Evolutionary conservation across 2,797 vertebrate genomes (phyloP).

Genomic region (Gallirallus australis): DNA sequence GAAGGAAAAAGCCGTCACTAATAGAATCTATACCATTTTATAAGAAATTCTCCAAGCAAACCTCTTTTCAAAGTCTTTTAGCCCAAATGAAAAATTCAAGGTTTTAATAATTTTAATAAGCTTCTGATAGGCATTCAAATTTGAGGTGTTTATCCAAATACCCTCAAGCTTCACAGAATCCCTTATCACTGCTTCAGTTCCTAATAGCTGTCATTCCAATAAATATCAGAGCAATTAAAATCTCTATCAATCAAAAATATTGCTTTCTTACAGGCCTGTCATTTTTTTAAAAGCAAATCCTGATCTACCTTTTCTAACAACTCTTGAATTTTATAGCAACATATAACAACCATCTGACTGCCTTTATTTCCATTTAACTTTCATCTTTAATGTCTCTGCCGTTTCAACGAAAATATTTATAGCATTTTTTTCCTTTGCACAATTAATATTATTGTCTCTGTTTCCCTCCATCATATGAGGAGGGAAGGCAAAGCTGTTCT

Average conservation of each 20-base stretch:
- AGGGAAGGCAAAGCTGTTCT: neutral
- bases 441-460: slow-evolving; percentile 56
- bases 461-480: neutral
- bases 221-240: slow-evolving; percentile 68
- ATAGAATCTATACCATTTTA: neutral
- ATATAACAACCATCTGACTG: slow-evolving; percentile 82
- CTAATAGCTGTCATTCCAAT: slow-evolving; percentile 69
- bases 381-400: slow-evolving; percentile 78
- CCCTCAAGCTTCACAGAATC: slow-evolving; percentile 69
- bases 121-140: slow-evolving; percentile 61
- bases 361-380: slow-evolving; percentile 82
- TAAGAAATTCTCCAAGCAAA: slow-evolving; percentile 44
- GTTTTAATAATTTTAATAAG: slow-evolving; percentile 69
- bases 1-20: neutral
- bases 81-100: slow-evolving; percentile 58
- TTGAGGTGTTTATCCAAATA: slow-evolving; percentile 72
- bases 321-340: slow-evolving; percentile 80
- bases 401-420: slow-evolving; percentile 81
- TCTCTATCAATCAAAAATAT: slow-evolving; percentile 56
- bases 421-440: slow-evolving; percentile 60
- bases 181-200: slow-evolving; percentile 38
- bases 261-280: slow-evolving; percentile 62
- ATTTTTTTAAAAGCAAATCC: slow-evolving; percentile 79
- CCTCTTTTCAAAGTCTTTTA: slow-evolving; percentile 56
- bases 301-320: slow-evolving; percentile 79